Base-by-base conservation (phyloP, 2,888 invertebrate genomes). In the Zygothrica quintamaculata region DNA sequence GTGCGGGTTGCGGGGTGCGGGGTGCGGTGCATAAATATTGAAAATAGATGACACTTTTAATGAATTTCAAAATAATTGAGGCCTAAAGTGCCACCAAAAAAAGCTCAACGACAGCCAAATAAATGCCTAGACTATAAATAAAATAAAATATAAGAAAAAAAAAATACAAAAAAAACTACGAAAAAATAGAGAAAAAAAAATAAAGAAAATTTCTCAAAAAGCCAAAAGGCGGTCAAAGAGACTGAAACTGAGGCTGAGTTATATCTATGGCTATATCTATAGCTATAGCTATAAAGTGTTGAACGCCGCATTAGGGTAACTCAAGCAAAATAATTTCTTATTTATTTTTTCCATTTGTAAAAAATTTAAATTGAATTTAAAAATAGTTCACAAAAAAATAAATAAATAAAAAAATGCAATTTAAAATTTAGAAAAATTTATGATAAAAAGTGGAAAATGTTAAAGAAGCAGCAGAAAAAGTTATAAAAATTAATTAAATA, bases 51-150 rank as follows among this genome's bases (percentile, higher is more conserved):
- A 77, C 80, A 81, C 65, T 84, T 64, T 68, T 74, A 79, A 81
- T 76, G 86, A 79, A 86, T 86, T 84, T 81, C 65, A 59, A 71
- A 84, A 86, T 84, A 86, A 84, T 80, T 80, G 84, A 84, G 84
- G 77, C 86, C 84, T 82, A 82, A 85, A 85, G 79, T 85, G 68
- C 68, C 77, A 74, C 85, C n/a, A n/a, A 66, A 64, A 84, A 69
- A 82, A 62, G 74, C 80, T 65, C 57, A 36, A 50, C 67, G 71
- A 70, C 84, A 78, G 66, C 44, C 73, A 75, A 73, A 79, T 76
- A 65, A 64, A 77, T 76, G 62, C 67, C 51, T 51, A 46, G 61
- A 29, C 78, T 74, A 82, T 60, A 79, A 85, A 79, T 85, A 81
- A 62, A 58, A 47, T 22, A 26, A 15, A 31, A 11, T 16, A 44